Conservation (phyloP, 2,113 vertebrate genomes). For the Mesembrinibis cayennensis region DNA sequence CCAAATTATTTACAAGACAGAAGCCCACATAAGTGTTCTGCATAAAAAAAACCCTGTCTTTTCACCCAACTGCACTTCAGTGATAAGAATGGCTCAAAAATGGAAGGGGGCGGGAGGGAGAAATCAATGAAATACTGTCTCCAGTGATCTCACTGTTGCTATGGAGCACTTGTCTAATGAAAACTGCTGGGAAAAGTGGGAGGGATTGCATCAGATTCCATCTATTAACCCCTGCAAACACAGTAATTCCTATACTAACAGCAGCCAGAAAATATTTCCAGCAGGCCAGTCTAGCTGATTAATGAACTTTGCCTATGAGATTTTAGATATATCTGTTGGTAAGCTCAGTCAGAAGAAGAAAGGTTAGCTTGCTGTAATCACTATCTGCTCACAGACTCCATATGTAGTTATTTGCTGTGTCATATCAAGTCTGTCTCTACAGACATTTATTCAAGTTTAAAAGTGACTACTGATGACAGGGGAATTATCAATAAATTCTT, state of each 20-base stretch:
- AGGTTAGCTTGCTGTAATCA: not conserved
- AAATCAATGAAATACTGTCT: slow-evolving; percentile 81
- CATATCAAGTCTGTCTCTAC: slow-evolving; percentile 25
- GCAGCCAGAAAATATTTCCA: slow-evolving; percentile 8
- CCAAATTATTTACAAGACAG: slow-evolving; percentile 68
- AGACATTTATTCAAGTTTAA: not conserved
- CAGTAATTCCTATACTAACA: slow-evolving; percentile 9
- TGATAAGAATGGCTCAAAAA: slow-evolving; percentile 77
- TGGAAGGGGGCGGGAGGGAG: slow-evolving; percentile 61
- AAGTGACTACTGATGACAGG: not conserved
- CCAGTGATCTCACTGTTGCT: slow-evolving; percentile 85
- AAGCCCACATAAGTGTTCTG: slow-evolving; percentile 63
- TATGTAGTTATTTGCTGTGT: not conserved
- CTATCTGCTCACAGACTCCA: not conserved
- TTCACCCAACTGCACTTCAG: slow-evolving; percentile 74
- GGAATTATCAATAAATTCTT: slow-evolving; percentile 26
- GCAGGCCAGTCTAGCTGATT: not conserved
- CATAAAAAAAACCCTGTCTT: slow-evolving; percentile 66
- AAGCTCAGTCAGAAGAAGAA: not conserved
- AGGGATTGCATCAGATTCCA: slow-evolving; percentile 79
- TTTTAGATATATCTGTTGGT: not conserved
- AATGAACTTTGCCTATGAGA: not conserved
- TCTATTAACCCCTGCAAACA: slow-evolving; percentile 74
- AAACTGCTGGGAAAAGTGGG: slow-evolving; percentile 74
- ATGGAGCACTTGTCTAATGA: slow-evolving; percentile 80